These are phyloP conservation scores for Aphyosemion australe DNA, from an alignment of 2,113 vertebrate species.

Conservation along the genomic window DNA sequence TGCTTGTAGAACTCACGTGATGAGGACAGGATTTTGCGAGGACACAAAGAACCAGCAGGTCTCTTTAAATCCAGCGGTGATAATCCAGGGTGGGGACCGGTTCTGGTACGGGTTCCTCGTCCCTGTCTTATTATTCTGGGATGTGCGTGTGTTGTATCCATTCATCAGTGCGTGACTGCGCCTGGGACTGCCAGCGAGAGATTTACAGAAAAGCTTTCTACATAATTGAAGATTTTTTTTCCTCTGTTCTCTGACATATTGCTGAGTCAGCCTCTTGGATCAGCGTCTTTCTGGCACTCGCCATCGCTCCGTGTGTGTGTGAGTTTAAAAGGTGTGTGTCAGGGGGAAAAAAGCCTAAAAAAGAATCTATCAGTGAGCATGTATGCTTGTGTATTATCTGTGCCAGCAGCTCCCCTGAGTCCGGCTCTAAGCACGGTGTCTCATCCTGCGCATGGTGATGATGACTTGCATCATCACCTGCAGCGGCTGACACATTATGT, in stretches of 20 bases:
- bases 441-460: conserved; percentile 55
- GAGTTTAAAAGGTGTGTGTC: conserved; percentile 9
- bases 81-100: too few relatives aligned
- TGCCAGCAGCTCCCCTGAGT: conserved; percentile 44
- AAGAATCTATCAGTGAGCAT: conserved; percentile 19
- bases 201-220: conserved; percentile 79
- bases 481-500: conserved; percentile 58
- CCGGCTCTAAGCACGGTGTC: conserved; percentile 31
- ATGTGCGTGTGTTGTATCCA: conserved; percentile 14
- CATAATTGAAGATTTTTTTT: conserved; percentile 77
- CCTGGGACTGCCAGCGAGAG: conserved; percentile 58
- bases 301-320: conserved; percentile 8
- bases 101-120: too few relatives aligned
- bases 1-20: too few relatives aligned
- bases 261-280: conserved; percentile 74
- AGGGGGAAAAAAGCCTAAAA: background rate
- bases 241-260: conserved; percentile 52
- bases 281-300: conserved; percentile 47
- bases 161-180: conserved; percentile 31
- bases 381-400: conserved; percentile 30
- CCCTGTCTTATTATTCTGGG: background rate
- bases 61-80: too few relatives aligned
- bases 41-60: too few relatives aligned
- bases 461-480: conserved; percentile 67
- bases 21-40: too few relatives aligned